Conservation (phyloP, 1,140 invertebrate genomes). For the Atta texana region DNA sequence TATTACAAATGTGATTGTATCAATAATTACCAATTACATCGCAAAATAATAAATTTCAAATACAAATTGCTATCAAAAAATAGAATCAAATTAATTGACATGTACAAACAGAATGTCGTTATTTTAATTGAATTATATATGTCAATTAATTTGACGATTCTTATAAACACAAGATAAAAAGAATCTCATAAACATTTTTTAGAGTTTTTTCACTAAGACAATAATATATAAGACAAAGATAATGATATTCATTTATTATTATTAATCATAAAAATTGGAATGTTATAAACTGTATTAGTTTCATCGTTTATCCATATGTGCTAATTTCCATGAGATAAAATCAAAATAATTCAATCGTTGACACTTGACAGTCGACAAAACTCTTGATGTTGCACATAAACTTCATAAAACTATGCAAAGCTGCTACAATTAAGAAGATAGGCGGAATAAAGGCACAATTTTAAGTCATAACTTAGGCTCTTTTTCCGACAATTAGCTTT, state of each 20-base stretch:
- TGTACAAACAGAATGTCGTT: neutral
- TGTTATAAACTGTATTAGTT: neutral
- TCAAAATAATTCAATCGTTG: neutral
- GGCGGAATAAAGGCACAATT: too few species aligned
- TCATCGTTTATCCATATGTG: neutral
- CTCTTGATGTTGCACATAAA: slow-evolving; percentile 6
- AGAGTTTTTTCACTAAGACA: neutral
- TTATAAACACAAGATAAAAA: neutral
- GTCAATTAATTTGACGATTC: slow-evolving; percentile 1
- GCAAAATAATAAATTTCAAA: neutral
- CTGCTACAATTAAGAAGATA: neutral
- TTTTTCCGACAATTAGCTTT: too few species aligned
- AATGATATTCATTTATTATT: neutral
- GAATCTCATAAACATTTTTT: too few species aligned
- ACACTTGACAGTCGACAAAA: slow-evolving; percentile 12
- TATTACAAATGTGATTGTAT: neutral
- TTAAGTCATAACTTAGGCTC: too few species aligned
- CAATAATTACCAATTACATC: neutral
- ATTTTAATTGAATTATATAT: neutral
- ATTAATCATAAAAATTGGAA: neutral
- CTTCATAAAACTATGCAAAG: neutral
- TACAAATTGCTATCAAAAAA: neutral
- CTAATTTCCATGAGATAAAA: slow-evolving; percentile 24
- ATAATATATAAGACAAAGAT: neutral
- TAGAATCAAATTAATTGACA: neutral